These are phyloP conservation scores for Raja brachyura DNA, from an alignment of 2,113 vertebrate species.

Conservation along the genomic window DNA sequence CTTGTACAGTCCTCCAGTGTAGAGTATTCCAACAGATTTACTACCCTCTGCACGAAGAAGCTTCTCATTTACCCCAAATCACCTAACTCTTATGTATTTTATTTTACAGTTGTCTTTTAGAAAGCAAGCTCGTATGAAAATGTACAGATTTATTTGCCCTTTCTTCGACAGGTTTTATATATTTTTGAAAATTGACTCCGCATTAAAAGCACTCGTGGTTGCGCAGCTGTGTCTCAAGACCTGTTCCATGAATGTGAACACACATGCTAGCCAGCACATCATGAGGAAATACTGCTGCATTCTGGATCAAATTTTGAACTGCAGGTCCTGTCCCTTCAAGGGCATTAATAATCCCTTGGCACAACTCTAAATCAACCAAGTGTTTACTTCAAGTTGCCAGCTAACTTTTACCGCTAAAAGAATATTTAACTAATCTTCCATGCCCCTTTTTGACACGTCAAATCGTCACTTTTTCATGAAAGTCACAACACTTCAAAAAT, in stretches of 20 bases:
- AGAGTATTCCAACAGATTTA: too few species aligned
- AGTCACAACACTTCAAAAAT: neutral
- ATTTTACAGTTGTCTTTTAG: neutral
- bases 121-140: neutral
- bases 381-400: neutral
- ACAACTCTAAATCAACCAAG: neutral
- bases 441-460: too few species aligned
- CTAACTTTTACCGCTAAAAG: neutral
- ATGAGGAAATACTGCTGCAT: neutral
- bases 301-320: neutral
- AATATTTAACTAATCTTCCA: neutral
- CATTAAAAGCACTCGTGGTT: neutral
- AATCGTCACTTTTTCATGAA: neutral
- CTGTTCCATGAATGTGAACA: neutral
- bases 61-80: too few species aligned
- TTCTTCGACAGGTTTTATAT: neutral
- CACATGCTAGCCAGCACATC: neutral
- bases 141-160: neutral
- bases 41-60: too few species aligned
- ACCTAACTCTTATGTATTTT: neutral
- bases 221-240: neutral
- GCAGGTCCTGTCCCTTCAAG: neutral
- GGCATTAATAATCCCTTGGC: neutral
- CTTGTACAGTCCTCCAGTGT: too few species aligned
- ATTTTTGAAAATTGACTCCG: neutral